Conservation (phyloP, 2,888 invertebrate species). For the Trilocha varians region DNA sequence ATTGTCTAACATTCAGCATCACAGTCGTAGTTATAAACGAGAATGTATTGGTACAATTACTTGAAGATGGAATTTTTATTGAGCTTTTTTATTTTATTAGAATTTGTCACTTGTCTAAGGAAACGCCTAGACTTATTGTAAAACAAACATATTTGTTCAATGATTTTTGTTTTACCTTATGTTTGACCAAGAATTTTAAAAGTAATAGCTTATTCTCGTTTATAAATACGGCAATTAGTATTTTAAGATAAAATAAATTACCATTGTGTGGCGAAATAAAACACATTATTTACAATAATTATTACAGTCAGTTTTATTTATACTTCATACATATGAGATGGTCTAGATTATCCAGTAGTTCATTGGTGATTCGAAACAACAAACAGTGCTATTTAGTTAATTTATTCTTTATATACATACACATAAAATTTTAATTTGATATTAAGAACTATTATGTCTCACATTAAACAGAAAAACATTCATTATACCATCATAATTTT, state of each 20-base stretch:
- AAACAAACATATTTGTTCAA: no score
- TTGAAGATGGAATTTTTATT: no score
- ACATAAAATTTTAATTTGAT: conserved; percentile 31
- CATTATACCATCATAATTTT: conserved; percentile 11
- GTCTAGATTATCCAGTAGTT: conserved; percentile 51
- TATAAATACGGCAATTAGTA: no score
- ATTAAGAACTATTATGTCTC: conserved; percentile 7
- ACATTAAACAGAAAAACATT: conserved; percentile 2
- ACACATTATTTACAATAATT: conserved; percentile 3
- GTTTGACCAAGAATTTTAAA: no score
- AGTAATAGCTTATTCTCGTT: no score
- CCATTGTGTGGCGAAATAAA: conserved; percentile 4
- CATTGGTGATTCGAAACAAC: conserved; percentile 53
- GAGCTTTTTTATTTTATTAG: background rate
- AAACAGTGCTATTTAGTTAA: conserved; percentile 48
- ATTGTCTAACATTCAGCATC: no score
- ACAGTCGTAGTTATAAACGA: no score
- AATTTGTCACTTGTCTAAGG: no score
- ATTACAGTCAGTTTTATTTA: conserved; percentile 58
- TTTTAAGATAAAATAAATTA: conserved; percentile 1
- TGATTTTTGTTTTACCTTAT: no score
- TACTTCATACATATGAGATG: conserved; percentile 61
- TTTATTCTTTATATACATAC: conserved; percentile 48
- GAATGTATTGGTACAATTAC: no score
- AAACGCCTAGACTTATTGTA: no score